These are phyloP conservation scores for Xyliphius kryptos DNA, from an alignment of 2,113 vertebrate species.

Conservation along the genomic window DNA sequence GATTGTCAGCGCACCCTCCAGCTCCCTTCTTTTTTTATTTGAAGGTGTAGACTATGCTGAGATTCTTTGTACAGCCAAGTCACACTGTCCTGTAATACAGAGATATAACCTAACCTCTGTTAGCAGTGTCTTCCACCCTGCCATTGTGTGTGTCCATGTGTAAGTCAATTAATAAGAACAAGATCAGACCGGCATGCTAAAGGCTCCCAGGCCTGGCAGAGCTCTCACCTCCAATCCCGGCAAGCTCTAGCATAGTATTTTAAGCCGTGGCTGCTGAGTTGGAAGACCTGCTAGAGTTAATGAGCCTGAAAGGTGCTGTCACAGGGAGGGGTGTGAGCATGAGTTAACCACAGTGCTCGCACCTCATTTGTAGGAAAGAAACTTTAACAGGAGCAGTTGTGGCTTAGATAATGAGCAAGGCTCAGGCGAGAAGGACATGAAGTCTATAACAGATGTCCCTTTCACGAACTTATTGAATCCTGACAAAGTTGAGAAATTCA, in stretches of 20 bases:
- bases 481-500: too few relatives aligned
- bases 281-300: conserved; percentile 24
- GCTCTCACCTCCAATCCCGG: conserved; percentile 14
- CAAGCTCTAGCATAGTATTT: conserved; percentile 17
- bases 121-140: conserved; percentile 1
- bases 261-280: not conserved
- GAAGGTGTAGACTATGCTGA: conserved; percentile 63
- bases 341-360: conserved; percentile 19
- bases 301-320: conserved; percentile 35
- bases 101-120: conserved; percentile 26
- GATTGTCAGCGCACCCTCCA: conserved; percentile 20
- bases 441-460: conserved; percentile 20
- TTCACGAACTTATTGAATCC: too few relatives aligned
- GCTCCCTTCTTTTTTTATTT: conserved; percentile 46
- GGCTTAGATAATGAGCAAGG: conserved; percentile 43
- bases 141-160: not conserved
- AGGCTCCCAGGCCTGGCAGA: conserved; percentile 10
- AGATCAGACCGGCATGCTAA: conserved; percentile 38
- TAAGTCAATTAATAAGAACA: conserved; percentile 24
- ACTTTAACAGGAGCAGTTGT: conserved; percentile 41
- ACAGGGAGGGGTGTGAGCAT: conserved; percentile 29
- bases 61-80: conserved; percentile 50
- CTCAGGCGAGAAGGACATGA: conserved; percentile 41
- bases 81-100: conserved; percentile 15
- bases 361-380: conserved; percentile 34